These are phyloP conservation scores for Blastobasis lacticolella DNA, from an alignment of 2,888 invertebrate genomes.

Conservation along the genomic window DNA sequence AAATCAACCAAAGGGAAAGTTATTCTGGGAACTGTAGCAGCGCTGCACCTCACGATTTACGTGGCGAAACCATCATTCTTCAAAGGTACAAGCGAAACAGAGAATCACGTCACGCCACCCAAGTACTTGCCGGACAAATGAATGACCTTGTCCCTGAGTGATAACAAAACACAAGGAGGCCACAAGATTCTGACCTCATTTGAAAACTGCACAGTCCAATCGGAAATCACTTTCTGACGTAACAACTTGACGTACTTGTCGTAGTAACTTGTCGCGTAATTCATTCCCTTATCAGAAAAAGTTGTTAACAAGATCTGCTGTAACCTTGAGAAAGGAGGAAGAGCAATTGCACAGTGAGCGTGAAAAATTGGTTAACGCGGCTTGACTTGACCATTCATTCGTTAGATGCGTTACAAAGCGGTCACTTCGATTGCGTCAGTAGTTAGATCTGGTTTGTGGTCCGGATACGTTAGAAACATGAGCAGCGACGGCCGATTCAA, in stretches of 20 bases:
- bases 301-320: too few relatives aligned
- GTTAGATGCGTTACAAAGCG: too few relatives aligned
- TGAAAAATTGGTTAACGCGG: too few relatives aligned
- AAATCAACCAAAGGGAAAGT: conserved; percentile 59
- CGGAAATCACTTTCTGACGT: too few relatives aligned
- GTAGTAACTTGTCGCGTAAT: too few relatives aligned
- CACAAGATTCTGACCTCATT: conserved; percentile 10
- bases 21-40: conserved; percentile 52
- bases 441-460: neutral
- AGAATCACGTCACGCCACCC: conserved; percentile 34
- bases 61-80: conserved; percentile 62
- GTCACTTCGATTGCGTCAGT: too few relatives aligned
- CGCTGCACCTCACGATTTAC: conserved; percentile 53
- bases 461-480: conserved; percentile 39
- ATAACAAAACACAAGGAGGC: conserved; percentile 11
- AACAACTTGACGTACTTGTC: too few relatives aligned
- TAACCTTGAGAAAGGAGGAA: too few relatives aligned
- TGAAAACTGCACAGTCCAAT: neutral
- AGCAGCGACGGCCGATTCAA: conserved; percentile 52
- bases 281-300: too few relatives aligned
- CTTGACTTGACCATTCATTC: too few relatives aligned
- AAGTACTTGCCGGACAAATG: conserved; percentile 55
- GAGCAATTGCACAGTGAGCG: too few relatives aligned
- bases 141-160: conserved; percentile 28
- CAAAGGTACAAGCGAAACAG: conserved; percentile 36